Base-by-base conservation (phyloP, 2,113 vertebrate genomes). In the Solea senegalensis region DNA sequence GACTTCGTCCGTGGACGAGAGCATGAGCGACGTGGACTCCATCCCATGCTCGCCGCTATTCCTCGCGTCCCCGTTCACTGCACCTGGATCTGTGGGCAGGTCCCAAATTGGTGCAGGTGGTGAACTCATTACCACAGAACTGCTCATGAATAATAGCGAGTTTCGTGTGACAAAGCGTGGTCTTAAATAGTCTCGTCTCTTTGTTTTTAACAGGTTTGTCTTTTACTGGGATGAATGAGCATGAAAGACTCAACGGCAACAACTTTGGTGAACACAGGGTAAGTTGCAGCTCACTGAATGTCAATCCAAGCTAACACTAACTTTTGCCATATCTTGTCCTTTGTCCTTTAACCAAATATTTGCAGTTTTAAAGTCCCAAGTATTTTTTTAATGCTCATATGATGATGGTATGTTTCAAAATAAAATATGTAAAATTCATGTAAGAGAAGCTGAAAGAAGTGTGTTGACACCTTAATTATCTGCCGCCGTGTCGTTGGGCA, bases 1-100 rank as follows among this genome's bases (percentile, higher is more conserved):
- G 76, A 98, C 92, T 0, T 95, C 93, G 1, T 99, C 96, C 0
- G 94, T 86, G 8, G 97, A 99, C 13, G 98, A 98, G 14, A 96
- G 82, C 92, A 85, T 93, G 94, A 98, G 95, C 0, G 98, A 99
- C 1, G 39, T 86, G 54, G 97, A 98, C 76, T 99, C 98, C 0
- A 5, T 27, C 21, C 95, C 97, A 26, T 96, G 95, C 81, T 98
- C 97, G 0, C 97, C 96, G 0, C 95, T 84, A 46, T 51, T 40
- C 84, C 1, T 82, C 0, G 13, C 84, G 49, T 89, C 95, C 91
- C 0, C 95, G 71, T 5, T 80, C 0, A 76, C 49, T 27, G 48
- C 81, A 11, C 63, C 54, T 8, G 65, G 74, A 51, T 89, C 83
- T 12, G 78, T 94, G 34, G 90, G 94, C 90, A 93, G 59, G 60